Conservation (phyloP, 2,797 vertebrate species). For the Sebastes wilsoni region DNA sequence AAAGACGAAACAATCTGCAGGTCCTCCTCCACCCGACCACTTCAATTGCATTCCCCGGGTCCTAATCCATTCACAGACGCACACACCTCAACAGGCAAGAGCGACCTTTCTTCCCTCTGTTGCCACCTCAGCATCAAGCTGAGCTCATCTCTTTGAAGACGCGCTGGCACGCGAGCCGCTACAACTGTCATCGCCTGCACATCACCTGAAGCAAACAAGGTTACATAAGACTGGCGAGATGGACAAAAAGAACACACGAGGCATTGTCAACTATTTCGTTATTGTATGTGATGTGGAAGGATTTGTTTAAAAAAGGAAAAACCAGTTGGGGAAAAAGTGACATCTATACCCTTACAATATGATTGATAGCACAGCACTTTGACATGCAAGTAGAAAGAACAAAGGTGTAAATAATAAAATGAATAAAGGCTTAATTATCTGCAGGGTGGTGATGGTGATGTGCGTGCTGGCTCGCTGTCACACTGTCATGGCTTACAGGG, state of each 20-base stretch:
- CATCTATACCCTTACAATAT: neutral
- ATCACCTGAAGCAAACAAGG: slow-evolving; percentile 52
- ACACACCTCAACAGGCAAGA: neutral
- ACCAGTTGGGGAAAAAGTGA: neutral
- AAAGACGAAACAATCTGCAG: slow-evolving; percentile 11
- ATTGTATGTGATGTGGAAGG: neutral
- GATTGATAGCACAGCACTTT: neutral
- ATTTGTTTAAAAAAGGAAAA: slow-evolving; percentile 3
- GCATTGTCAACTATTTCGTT: neutral
- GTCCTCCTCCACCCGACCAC: neutral
- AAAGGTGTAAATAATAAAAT: neutral
- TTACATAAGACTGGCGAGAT: slow-evolving; percentile 15
- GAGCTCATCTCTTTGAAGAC: slow-evolving; percentile 55
- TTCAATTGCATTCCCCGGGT: slow-evolving; percentile 17
- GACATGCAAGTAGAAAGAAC: neutral
- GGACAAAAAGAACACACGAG: slow-evolving; percentile 2
- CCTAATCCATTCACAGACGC: slow-evolving; percentile 14
- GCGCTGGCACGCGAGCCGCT: slow-evolving; percentile 20
- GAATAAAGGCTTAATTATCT: neutral
- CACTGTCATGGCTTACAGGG: neutral
- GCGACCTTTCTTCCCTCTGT: slow-evolving; percentile 48
- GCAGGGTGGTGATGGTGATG: neutral
- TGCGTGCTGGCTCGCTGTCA: neutral
- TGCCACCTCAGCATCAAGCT: slow-evolving; percentile 52
- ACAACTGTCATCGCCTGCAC: slow-evolving; percentile 42